phyloP scores from a whole-genome alignment of 2,113 vertebrate genomes.

The Haliaeetus leucogaster region DNA sequence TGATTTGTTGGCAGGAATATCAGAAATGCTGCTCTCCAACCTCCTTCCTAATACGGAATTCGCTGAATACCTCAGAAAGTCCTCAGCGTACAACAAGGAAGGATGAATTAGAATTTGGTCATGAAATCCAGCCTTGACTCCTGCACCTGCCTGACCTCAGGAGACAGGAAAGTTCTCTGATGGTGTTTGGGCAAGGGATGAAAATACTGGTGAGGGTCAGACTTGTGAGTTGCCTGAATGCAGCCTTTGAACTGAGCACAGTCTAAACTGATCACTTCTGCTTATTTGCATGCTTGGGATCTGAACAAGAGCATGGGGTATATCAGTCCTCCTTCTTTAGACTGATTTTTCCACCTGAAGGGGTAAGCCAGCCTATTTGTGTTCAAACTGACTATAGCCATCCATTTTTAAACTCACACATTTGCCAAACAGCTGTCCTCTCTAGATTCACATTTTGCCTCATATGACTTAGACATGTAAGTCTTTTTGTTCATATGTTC shows the following conservation, averaged over 20 bases:
- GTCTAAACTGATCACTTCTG: not conserved
- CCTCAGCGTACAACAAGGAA: not conserved
- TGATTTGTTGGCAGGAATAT: not conserved
- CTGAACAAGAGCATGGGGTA: not conserved
- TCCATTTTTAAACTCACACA: not conserved
- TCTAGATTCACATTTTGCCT: not conserved
- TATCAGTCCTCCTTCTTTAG: not conserved
- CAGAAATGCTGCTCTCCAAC: not conserved
- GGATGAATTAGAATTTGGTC: not conserved
- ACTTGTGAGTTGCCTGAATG: rapidly evolving
- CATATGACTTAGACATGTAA: not conserved
- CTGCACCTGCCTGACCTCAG: not conserved
- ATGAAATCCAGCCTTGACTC: not conserved
- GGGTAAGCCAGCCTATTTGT: not conserved
- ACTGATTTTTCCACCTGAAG: not conserved
- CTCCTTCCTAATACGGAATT: not conserved
- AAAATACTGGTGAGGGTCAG: not conserved
- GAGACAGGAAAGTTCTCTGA: not conserved
- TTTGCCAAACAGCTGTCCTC: not conserved
- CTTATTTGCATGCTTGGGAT: not conserved
- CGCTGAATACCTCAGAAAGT: not conserved
- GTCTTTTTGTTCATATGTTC: not conserved
- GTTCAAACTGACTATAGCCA: not conserved
- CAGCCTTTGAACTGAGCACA: not conserved
- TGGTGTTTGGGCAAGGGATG: not conserved